Evolutionary conservation across 2,888 invertebrate genomes (phyloP).

Genomic region (Chymomyza fuscimana): DNA sequence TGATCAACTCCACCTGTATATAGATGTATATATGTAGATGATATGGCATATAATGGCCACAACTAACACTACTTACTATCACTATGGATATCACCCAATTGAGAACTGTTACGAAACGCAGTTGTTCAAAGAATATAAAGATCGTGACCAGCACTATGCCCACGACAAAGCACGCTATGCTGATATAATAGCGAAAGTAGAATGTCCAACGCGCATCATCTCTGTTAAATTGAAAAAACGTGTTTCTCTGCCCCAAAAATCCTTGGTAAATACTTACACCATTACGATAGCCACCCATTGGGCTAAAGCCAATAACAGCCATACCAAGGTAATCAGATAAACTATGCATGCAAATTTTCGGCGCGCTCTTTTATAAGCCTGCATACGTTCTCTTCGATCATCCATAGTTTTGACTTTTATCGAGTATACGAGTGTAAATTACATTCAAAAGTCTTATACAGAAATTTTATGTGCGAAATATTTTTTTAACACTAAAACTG

Average conservation of each 20-base stretch:
- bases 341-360: constrained; percentile 54
- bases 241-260: not conserved
- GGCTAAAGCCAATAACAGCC: constrained; percentile 44
- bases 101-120: constrained; percentile 45
- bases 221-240: not conserved
- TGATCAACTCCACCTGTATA: constrained; percentile 59
- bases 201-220: constrained; percentile 3
- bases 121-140: constrained; percentile 60
- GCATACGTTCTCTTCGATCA: constrained; percentile 1
- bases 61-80: constrained; percentile 52
- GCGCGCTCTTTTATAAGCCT: constrained; percentile 48
- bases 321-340: constrained; percentile 49
- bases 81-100: constrained; percentile 56
- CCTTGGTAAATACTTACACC: constrained; percentile 42
- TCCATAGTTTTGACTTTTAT: constrained; percentile 19
- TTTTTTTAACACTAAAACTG: not conserved
- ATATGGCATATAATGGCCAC: not conserved
- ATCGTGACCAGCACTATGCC: constrained; percentile 44
- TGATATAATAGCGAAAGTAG: constrained; percentile 35
- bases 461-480: not conserved
- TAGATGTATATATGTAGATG: too few relatives aligned
- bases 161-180: constrained; percentile 48
- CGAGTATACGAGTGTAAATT: not conserved
- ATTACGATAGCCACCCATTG: constrained; percentile 55
- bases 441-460: too few relatives aligned